Percentiles rank a stretch among this genome's conserved stretches.
phyloP scores from a whole-genome alignment of 2,888 invertebrate genomes.

The Netelia virgata region DNA sequence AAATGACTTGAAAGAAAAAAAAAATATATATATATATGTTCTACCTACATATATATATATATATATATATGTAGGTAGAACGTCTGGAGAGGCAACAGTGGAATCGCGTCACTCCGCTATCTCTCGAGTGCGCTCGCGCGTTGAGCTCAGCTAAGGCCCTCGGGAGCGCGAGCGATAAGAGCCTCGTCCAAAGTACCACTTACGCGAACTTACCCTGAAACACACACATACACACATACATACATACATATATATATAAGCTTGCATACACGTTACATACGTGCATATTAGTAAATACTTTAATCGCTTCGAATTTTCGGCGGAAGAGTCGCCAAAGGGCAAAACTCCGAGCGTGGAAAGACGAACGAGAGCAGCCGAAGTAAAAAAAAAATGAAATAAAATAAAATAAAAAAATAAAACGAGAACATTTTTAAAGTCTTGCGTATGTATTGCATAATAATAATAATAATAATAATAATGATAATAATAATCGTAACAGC shows the following conservation, averaged over 20 bases:
- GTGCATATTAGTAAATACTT: slow-evolving; percentile 63
- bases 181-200: slow-evolving; percentile 62
- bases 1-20: no score
- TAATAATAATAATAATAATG: no score
- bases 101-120: slow-evolving; percentile 53
- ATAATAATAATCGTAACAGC: neutral
- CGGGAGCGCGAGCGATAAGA: slow-evolving; percentile 66
- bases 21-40: neutral
- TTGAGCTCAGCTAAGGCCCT: slow-evolving; percentile 25
- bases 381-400: slow-evolving; percentile 20
- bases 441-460: neutral
- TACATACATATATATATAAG: neutral
- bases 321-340: slow-evolving; percentile 67
- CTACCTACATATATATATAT: neutral
- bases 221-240: slow-evolving; percentile 39
- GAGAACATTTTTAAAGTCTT: slow-evolving; percentile 25
- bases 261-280: neutral
- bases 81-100: slow-evolving; percentile 24
- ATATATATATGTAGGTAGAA: neutral
- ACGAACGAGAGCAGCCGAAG: slow-evolving; percentile 41
- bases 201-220: slow-evolving; percentile 60
- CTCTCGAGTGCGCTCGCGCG: slow-evolving; percentile 21
- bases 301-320: slow-evolving; percentile 68
- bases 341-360: slow-evolving; percentile 37
- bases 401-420: neutral